A percentile compares a stretch with the other conserved stretches of the same genome.
phyloP scores from a whole-genome alignment of 2,888 invertebrate genomes.

The Nephrotoma appendiculata region DNA sequence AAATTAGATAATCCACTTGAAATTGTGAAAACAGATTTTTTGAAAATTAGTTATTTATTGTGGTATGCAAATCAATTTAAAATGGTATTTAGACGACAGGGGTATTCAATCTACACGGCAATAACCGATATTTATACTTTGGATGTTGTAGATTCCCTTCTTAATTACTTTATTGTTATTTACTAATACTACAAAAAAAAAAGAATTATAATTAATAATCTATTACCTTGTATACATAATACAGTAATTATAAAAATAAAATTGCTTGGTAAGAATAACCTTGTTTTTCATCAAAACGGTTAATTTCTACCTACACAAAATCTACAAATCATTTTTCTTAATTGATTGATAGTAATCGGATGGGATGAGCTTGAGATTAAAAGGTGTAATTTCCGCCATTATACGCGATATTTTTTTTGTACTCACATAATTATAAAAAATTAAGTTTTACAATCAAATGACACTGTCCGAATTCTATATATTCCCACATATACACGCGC shows the following conservation, averaged over 20 bases:
- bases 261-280: neutral
- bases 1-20: neutral
- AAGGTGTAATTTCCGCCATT: neutral
- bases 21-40: neutral
- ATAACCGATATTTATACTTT: neutral
- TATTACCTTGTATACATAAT: neutral
- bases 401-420: too few species aligned
- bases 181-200: neutral
- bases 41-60: neutral
- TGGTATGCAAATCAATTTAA: neutral
- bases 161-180: neutral
- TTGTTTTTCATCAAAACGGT: neutral
- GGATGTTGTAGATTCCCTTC: neutral
- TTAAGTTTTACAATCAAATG: neutral
- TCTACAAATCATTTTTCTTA: neutral
- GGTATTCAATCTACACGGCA: neutral
- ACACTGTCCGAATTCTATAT: neutral
- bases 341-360: neutral
- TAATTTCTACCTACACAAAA: neutral
- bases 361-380: neutral
- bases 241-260: neutral
- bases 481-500: neutral
- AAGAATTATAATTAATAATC: neutral
- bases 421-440: neutral
- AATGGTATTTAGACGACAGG: neutral